Base-by-base conservation (phyloP, 1,140 invertebrate species). In the Drosophila pachea region DNA sequence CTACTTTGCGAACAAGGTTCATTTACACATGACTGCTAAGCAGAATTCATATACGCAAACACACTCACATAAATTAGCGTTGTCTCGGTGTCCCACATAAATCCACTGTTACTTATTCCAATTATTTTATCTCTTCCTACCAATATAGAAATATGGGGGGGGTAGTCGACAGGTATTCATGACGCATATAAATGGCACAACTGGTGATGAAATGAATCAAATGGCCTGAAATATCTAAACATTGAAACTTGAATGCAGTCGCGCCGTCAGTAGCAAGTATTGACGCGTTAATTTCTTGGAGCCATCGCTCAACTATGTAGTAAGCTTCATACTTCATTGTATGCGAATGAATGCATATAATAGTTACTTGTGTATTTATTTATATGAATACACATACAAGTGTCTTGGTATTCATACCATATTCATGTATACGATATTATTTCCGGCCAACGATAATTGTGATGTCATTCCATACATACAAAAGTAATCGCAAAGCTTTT, bases 1-100 rank as follows among this genome's bases (percentile, higher is more conserved):
- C 64, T 54, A 63, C 35, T 58, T 32, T 9, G 35, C 12, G 31
- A 68, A 68, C 70, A 62, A 22, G 66, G 70, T 63, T 73, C 59
- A 11, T 63, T 73, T 63, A 73, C 59, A 59, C 70, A 66, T 64
- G 53, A 63, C 66, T 68, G 70, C 36, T 47, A 68, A 64, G 42
- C 42, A 22, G 45, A 48, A 5, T 12, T 56, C 50, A 59, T 14
- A 55, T 50, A 59, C 38, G 16, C 36, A 56, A n/a, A 31, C 7
- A 36, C 8, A 9, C 8, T 4, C 7, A 9, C n/a, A 42, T 42
- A n/a, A 67, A 52, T 42, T 12, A 12, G 4, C 29, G 16, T 7
- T 11, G 16, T 16, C 38, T 29, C 11, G 7, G 54, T 14, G 48
- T 55, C 59, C 49, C 35, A n/a, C 14, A 38, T 40, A 40, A 59